Evolutionary conservation across 92 coral and sea anemone genomes (phyloP).

Genomic region (Meandrina meandrites): DNA sequence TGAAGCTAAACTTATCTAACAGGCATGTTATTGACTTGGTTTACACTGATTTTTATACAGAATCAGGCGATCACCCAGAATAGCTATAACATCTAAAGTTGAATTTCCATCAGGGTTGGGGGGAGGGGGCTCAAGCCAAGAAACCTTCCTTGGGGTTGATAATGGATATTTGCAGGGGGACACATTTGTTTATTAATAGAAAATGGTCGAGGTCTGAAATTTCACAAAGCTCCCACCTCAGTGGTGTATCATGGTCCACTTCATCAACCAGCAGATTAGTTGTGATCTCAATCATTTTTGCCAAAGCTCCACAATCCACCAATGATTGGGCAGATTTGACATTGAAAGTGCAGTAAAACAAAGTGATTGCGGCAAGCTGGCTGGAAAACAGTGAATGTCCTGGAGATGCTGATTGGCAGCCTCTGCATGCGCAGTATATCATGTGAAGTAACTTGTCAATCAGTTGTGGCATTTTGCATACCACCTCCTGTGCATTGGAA

Average conservation of each 20-base stretch:
- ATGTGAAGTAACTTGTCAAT: slow-evolving; percentile 54
- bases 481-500: slow-evolving; percentile 42
- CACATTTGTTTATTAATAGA: too few relatives aligned
- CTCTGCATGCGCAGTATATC: slow-evolving; percentile 25
- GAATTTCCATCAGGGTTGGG: too few relatives aligned
- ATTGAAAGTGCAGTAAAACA: slow-evolving; percentile 71
- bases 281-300: slow-evolving; percentile 57
- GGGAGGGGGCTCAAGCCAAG: too few relatives aligned
- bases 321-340: slow-evolving; percentile 37
- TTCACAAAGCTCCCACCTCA: neutral
- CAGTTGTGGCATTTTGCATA: slow-evolving; percentile 47
- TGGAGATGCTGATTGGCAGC: slow-evolving; percentile 18
- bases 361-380: slow-evolving; percentile 60
- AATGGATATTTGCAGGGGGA: too few relatives aligned
- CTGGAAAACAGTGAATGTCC: slow-evolving; percentile 63
- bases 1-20: too few relatives aligned
- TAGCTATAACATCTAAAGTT: too few relatives aligned
- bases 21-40: too few relatives aligned
- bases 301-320: slow-evolving; percentile 51
- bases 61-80: too few relatives aligned
- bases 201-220: too few relatives aligned
- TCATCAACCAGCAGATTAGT: slow-evolving; percentile 41
- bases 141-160: too few relatives aligned
- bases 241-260: neutral
- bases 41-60: too few relatives aligned